Base-by-base conservation (phyloP, 2,113 vertebrate genomes). In the Dolichotis patagonum region DNA sequence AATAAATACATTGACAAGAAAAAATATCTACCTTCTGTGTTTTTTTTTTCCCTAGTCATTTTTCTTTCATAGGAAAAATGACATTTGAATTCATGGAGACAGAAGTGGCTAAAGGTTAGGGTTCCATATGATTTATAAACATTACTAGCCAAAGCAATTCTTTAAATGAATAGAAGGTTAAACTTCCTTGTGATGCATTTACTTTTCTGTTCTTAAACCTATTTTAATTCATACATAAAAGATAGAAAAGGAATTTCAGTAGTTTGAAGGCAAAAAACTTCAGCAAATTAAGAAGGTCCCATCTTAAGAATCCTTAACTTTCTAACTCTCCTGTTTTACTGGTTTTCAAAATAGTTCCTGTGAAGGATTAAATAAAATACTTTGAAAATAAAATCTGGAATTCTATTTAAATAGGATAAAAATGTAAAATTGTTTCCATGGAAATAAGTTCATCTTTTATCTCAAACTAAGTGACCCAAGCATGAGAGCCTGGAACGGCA, bases 381-480 rank as follows among this genome's bases (percentile, higher is more conserved):
- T 1, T 30, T 94, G 69, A 92, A 94, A 90, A 88, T 41, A 43
- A 56, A 95, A 94, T 94, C 38, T 92, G 17, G 17, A 88, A 91
- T 78, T 88, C 12, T 92, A 77, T 41, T 88, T n/a, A 82, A 95
- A 2, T 83, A 60, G 58, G n/a, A 81, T n/a, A 41, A 88, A 88
- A 90, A 63, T 77, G 87, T 87, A 80, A 80, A 96, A 75, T 67
- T 46, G 6, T 71, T 91, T 85, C 22, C 8, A 84, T 62, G 5
- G 87, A 89, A 90, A 84, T 83, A 82, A 88, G 6, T 96, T 85
- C 90, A 60, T 69, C 19, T 77, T 95, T 83, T 69, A 90, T n/a
- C 30, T 32, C 26, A 87, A 94, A 91, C 65, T 88, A 78, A 90
- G 12, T 65, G 26, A 95, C 19, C 12, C 60, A 24, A 90, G 1